Evolutionary conservation across 1,140 invertebrate genomes (phyloP).

Genomic region (Drosophila melanica): DNA sequence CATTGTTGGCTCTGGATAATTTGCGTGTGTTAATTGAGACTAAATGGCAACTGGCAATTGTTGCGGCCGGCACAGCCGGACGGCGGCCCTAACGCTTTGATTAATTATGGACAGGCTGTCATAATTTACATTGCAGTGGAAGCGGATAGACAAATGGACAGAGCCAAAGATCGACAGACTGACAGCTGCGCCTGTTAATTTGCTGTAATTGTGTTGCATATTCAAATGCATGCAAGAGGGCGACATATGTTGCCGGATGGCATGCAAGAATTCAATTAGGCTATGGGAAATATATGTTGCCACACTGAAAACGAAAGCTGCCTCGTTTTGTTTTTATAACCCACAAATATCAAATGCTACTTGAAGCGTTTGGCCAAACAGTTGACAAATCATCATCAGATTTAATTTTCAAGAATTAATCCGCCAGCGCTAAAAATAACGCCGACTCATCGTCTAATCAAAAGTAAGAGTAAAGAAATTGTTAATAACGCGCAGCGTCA

Average conservation of each 20-base stretch:
- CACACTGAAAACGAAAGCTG: constrained; percentile 71
- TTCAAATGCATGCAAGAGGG: constrained; percentile 19
- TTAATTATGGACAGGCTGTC: constrained; percentile 77
- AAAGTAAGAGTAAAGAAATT: constrained; percentile 81
- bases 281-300: constrained; percentile 42
- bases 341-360: constrained; percentile 51
- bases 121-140: constrained; percentile 67
- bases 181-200: constrained; percentile 51
- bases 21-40: constrained; percentile 77
- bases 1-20: constrained; percentile 47
- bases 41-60: constrained; percentile 51
- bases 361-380: constrained; percentile 25
- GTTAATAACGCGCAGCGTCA: constrained; percentile 36
- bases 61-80: constrained; percentile 1
- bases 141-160: constrained; percentile 4
- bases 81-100: constrained; percentile 74
- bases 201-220: constrained; percentile 47
- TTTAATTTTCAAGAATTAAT: constrained; percentile 83
- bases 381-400: constrained; percentile 77
- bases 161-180: constrained; percentile 1
- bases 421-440: constrained; percentile 51
- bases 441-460: constrained; percentile 75
- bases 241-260: constrained; percentile 32
- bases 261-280: constrained; percentile 67
- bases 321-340: constrained; percentile 59